Evolutionary conservation across 2,797 vertebrate species (phyloP).

Genomic region (Crenuchus spilurus): DNA sequence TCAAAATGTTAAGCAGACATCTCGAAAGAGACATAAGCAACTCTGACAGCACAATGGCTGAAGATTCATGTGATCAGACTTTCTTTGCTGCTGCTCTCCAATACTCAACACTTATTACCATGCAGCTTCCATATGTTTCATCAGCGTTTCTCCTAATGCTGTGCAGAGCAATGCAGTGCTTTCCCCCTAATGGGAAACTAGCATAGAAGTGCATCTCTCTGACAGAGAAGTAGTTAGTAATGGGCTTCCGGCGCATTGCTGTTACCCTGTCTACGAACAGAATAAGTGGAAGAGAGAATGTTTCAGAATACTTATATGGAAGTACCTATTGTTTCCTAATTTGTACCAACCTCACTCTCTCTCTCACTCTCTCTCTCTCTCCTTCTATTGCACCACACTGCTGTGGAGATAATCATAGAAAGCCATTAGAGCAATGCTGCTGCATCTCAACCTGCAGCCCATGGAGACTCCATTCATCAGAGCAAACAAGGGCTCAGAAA

Average conservation of each 20-base stretch:
- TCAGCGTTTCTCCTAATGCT: neutral
- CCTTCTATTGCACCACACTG: neutral
- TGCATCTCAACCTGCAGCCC: neutral
- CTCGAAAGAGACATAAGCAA: neutral
- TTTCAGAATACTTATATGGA: neutral
- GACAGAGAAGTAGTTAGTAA: neutral
- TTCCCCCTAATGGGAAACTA: conserved; percentile 5
- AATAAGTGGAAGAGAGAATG: neutral
- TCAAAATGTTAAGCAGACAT: neutral
- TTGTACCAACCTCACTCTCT: neutral
- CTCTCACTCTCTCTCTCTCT: neutral
- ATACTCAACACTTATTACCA: neutral
- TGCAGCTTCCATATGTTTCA: conserved; percentile 2
- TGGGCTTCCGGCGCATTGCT: conserved; percentile 1
- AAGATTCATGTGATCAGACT: neutral
- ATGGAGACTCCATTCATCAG: conserved; percentile 21
- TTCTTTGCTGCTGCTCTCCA: neutral
- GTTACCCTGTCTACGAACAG: neutral
- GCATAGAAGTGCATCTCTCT: conserved; percentile 2
- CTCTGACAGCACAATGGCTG: neutral
- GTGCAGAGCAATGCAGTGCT: neutral
- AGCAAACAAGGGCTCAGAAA: conserved; percentile 5
- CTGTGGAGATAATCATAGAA: conserved; percentile 22
- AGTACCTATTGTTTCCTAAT: conserved; percentile 3
- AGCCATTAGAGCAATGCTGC: conserved; percentile 3